phyloP scores from a whole-genome alignment of 2,888 invertebrate species.

The Hylaea fasciaria region DNA sequence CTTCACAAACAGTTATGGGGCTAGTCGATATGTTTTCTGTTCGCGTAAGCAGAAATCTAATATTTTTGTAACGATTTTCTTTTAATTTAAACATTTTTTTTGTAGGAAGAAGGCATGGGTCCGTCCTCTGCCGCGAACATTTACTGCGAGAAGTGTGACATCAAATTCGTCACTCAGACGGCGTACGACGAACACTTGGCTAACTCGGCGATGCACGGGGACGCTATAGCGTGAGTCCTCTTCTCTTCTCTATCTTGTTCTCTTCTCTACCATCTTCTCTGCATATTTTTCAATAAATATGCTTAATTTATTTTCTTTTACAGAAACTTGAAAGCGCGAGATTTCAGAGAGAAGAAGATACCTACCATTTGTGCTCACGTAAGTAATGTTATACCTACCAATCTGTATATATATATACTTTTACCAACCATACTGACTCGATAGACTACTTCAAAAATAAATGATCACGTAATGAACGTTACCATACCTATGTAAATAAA shows the following conservation, averaged over 20 bases:
- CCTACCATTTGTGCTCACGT: conserved; percentile 32
- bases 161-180: conserved; percentile 66
- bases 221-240: conserved; percentile 34
- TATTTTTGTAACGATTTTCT: too few species aligned
- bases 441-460: too few species aligned
- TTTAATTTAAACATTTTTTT: neutral
- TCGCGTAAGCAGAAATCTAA: too few species aligned
- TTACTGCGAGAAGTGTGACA: conserved; percentile 66
- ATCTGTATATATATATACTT: too few species aligned
- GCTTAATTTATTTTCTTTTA: conserved; percentile 1
- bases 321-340: conserved; percentile 31
- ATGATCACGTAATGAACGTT: too few species aligned
- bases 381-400: conserved; percentile 2
- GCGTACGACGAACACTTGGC: conserved; percentile 72
- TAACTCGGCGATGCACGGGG: conserved; percentile 66
- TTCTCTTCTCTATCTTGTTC: neutral
- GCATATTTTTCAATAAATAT: neutral
- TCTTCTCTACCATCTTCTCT: neutral
- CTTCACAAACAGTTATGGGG: too few species aligned
- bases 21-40: too few species aligned
- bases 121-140: conserved; percentile 48
- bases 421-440: too few species aligned
- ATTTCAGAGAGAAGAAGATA: conserved; percentile 32
- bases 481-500: too few species aligned
- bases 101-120: conserved; percentile 27